phyloP scores from a whole-genome alignment of 2,113 vertebrate species.

The Dunckerocampus dactyliophorus region DNA sequence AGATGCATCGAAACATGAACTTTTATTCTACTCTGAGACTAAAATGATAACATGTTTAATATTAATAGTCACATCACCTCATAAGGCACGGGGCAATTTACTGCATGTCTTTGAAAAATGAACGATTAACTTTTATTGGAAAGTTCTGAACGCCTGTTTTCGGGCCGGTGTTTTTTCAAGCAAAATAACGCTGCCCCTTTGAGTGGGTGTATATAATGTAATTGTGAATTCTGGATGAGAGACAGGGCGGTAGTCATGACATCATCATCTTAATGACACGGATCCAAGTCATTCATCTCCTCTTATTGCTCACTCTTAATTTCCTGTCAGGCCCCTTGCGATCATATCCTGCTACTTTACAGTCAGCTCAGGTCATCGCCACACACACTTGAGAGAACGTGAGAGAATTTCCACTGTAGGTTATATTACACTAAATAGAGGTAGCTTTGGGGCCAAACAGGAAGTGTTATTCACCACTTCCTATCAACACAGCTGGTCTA shows the following conservation, averaged over 20 bases:
- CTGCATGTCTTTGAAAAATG: not conserved
- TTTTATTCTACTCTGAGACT: not conserved
- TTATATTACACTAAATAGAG: not conserved
- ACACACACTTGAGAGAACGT: not conserved
- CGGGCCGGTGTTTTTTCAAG: too few relatives aligned
- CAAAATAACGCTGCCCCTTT: too few relatives aligned
- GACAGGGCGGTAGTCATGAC: not conserved
- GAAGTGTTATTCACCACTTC: conserved; percentile 47
- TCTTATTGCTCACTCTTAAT: conserved; percentile 3
- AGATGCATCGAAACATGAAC: conserved; percentile 24
- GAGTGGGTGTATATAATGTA: too few relatives aligned
- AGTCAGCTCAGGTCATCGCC: not conserved
- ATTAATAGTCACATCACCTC: not conserved
- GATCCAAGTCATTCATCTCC: conserved; percentile 11
- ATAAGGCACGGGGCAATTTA: not conserved
- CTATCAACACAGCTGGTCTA: conserved; percentile 18
- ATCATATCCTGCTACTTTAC: not conserved
- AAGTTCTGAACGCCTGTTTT: too few relatives aligned
- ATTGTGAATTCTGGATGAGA: not conserved
- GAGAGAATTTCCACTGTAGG: too few relatives aligned
- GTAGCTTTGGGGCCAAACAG: conserved; percentile 11
- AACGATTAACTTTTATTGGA: too few relatives aligned
- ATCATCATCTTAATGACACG: conserved; percentile 14
- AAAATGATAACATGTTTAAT: conserved; percentile 6
- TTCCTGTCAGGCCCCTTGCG: conserved; percentile 8